Evolutionary conservation across 2,113 vertebrate species (phyloP).

Genomic region (Pterophyllum scalare): DNA sequence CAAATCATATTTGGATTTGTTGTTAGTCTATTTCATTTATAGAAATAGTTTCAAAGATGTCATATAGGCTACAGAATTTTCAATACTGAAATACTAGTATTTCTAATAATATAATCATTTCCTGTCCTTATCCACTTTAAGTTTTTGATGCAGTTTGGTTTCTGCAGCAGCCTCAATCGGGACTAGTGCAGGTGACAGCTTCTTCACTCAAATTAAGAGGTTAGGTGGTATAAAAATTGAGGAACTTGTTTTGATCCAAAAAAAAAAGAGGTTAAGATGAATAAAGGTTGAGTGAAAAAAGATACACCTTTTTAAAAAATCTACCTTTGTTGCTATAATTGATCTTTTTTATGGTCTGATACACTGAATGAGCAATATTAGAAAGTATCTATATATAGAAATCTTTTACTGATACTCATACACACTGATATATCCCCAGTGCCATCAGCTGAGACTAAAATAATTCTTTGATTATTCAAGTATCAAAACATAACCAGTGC

Average conservation of each 20-base stretch:
- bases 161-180: background rate
- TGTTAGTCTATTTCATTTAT: background rate
- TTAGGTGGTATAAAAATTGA: no score
- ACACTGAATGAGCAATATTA: background rate
- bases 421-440: background rate
- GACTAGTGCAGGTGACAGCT: background rate
- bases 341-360: background rate
- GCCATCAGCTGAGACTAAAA: slow-evolving; percentile 18
- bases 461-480: slow-evolving; percentile 19
- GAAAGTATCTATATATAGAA: slow-evolving; percentile 9
- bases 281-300: background rate
- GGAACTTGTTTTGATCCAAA: no score
- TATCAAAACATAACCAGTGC: slow-evolving; percentile 28
- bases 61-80: background rate
- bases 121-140: background rate
- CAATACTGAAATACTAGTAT: background rate
- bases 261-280: no score
- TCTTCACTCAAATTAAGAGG: background rate
- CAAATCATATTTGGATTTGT: background rate
- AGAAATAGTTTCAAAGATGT: background rate
- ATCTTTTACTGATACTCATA: background rate
- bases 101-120: background rate
- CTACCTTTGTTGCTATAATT: background rate
- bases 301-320: background rate
- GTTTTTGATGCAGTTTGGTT: background rate